Evolutionary conservation across 2,888 invertebrate species (phyloP).

Genomic region (Thera obeliscata): DNA sequence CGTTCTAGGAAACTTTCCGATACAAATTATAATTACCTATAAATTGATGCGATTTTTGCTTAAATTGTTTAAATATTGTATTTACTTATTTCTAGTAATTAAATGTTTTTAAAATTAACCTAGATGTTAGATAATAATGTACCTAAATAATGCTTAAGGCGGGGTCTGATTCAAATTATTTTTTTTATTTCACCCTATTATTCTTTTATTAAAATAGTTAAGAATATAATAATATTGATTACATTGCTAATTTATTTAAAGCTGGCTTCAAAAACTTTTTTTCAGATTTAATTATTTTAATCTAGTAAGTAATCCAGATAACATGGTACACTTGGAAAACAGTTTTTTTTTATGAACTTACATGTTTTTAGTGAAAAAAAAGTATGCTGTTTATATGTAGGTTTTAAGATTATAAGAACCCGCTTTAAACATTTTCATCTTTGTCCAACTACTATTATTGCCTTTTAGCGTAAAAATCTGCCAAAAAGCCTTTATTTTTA

Average conservation of each 20-base stretch:
- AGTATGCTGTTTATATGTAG: not conserved
- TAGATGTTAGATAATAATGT: not conserved
- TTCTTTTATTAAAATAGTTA: not conserved
- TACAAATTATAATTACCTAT: not conserved
- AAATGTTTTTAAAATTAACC: not conserved
- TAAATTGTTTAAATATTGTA: not conserved
- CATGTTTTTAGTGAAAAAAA: no score
- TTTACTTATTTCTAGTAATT: not conserved
- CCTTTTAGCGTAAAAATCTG: constrained; percentile 42
- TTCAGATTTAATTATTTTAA: no score
- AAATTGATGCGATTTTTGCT: not conserved
- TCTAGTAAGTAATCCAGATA: no score
- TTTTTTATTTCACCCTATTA: not conserved
- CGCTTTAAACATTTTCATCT: constrained; percentile 15
- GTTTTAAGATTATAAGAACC: not conserved
- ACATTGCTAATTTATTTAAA: no score
- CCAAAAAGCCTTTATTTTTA: constrained; percentile 41
- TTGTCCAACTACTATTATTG: constrained; percentile 38
- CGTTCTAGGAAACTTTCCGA: constrained; percentile 3
- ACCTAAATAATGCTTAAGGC: not conserved
- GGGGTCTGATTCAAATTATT: not conserved
- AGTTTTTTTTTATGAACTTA: no score
- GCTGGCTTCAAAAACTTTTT: no score
- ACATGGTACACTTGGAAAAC: no score
- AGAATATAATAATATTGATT: no score